Evolutionary conservation across 2,797 vertebrate species (phyloP), one percentile per base, ranked within the genome.

Genomic region (Pangasius larnaudii): DNA sequence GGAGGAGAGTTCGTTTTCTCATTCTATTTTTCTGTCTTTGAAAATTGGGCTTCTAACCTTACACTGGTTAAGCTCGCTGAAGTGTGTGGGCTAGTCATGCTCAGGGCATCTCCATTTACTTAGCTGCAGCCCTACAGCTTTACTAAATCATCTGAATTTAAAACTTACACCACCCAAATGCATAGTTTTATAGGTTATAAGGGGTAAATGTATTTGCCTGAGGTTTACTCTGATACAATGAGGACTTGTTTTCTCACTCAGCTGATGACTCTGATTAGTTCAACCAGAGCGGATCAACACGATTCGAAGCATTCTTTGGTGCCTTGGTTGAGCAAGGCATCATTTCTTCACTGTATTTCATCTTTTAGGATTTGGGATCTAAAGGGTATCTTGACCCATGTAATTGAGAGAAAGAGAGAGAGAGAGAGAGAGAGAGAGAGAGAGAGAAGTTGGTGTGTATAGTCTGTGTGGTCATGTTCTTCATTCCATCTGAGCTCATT

Each of bases 11-110:
- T 89, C 82, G 53, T 86, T 85, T 82, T 84, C 79, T 49, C 11
- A 11, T 90, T 71, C 11, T 80, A 84, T 87, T 89, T 88, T 89
- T 85, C 59, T 67, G 46, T 42, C 84, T 74, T 61, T 90, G 83
- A 90, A 89, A 89, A 84, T 89, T 79, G 71, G 72, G 79, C 82
- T 87, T 89, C 89, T 91, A 90, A 87, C 63, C 75, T 92, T 91
- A 91, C 88, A 87, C 87, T 85, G 85, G 78, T 78, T 85, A 63
- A 87, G 67, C 74, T 53, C 49, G 53, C 79, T 86, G 74, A 90
- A 89, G 71, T 88, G 69, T 78, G 69, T 65, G 77, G 75, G 49
- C 61, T 36, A 83, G 81, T 87, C 56, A 63, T 85, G 88, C 82
- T 87, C 72, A 83, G 88, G 87, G 77, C 88, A 63, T 86, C 86